These are phyloP conservation scores for Lepus oiostolus DNA, from an alignment of 2,797 vertebrate species.

Conservation along the genomic window DNA sequence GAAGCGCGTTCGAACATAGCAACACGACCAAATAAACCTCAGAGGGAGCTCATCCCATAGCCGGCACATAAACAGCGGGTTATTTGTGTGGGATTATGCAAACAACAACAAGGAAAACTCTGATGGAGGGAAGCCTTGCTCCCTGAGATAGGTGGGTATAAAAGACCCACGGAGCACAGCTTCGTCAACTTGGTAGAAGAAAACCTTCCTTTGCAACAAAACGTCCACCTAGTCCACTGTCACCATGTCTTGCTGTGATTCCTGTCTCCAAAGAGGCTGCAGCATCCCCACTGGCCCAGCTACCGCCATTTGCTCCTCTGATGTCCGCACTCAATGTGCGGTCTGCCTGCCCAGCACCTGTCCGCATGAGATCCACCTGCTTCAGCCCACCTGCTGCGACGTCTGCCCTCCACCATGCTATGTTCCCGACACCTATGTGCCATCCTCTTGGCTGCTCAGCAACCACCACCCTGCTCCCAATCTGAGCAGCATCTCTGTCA, in stretches of 20 bases:
- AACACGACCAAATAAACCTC: conserved; percentile 64
- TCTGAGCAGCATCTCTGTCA: conserved; percentile 29
- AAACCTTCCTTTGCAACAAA: background rate
- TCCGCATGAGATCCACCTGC: conserved; percentile 49
- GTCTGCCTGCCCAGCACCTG: conserved; percentile 70
- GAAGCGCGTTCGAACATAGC: conserved; percentile 39
- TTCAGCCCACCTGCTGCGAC: conserved; percentile 37
- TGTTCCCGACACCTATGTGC: conserved; percentile 43
- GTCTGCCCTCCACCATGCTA: background rate
- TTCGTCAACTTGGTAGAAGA: background rate
- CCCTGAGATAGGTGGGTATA: conserved; percentile 26
- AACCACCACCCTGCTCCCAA: conserved; percentile 7
- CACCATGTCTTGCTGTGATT: conserved; percentile 36
- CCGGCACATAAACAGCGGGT: background rate
- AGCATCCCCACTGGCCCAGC: accelerated
- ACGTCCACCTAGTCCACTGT: background rate
- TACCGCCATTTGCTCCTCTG: conserved; percentile 58
- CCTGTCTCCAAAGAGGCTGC: background rate
- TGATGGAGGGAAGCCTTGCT: background rate
- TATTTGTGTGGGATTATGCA: conserved; percentile 16
- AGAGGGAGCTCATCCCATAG: background rate
- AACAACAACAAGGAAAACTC: conserved; percentile 73
- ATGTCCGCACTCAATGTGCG: background rate
- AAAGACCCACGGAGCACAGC: conserved; percentile 35
- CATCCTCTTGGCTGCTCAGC: conserved; percentile 43